Base-by-base conservation (phyloP, 2,888 invertebrate genomes). In the Conchocele bisecta region DNA sequence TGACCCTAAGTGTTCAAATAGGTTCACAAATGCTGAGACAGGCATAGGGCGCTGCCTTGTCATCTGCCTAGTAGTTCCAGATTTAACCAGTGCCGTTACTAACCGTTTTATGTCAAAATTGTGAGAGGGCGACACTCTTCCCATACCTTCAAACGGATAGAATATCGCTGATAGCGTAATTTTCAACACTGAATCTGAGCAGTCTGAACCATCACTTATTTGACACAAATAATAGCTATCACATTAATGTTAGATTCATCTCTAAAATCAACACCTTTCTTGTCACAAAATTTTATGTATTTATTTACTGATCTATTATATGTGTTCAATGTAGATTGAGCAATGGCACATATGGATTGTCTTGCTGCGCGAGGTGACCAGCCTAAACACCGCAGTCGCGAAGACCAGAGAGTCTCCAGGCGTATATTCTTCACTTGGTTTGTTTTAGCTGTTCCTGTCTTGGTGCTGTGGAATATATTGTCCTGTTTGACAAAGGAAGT, bases 351-450 rank as follows among this genome's bases (percentile, higher is more conserved):
- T 20, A 31, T 26, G 3, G 29, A 37, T 22, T 61, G 63, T 63
- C 29, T 33, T 13, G 61, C 51, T n/a, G 41, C 53, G 5, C 63
- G 20, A 15, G 22, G 13, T 22, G 35, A 15, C 54, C 61, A 56
- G 13, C 44, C 56, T 46, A 39, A 20, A 17, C 56, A 41, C 17
- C 44, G 20, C 3, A 57, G 33, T 20, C 42, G 51, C 15, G 39
- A 22, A 1, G 35, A 37, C 69, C 63, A 63, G 26, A 57, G 20
- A 64, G 39, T 31, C 58, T 64, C 53, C 70, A 65, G 26, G 59
- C 54, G 37, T 46, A 65, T 20, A 70, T 20, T 22, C 39, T 29
- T 59, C 64, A 70, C 4, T 33, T 26, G 20, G 24, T 11, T 20
- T 65, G 64, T 24, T 54, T 64, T 11, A 64, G 28, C 22, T 46